A percentile compares a stretch with the other conserved stretches of the same genome.
phyloP scores from a whole-genome alignment of 2,113 vertebrate species.

The Urocynchramus pylzowi region DNA sequence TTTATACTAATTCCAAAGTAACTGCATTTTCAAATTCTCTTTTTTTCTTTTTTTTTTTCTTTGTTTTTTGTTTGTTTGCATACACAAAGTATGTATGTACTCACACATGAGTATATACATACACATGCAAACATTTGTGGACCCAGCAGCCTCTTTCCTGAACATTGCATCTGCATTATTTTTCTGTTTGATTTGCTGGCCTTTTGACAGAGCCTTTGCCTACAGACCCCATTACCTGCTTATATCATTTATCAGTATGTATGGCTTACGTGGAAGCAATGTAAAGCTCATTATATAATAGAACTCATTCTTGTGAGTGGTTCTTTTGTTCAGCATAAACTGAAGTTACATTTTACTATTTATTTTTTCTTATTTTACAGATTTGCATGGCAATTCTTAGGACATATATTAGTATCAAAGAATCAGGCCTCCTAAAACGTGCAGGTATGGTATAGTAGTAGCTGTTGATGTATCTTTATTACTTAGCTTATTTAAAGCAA shows the following conservation, averaged over 20 bases:
- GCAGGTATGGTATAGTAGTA: conserved; percentile 76
- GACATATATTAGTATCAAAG: conserved; percentile 74
- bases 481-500: neutral
- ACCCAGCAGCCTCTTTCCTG: neutral
- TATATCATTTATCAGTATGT: neutral
- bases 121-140: neutral
- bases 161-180: neutral
- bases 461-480: neutral
- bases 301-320: neutral
- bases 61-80: too few relatives aligned
- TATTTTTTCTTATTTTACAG: conserved; percentile 61
- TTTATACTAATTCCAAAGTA: neutral
- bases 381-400: conserved; percentile 82
- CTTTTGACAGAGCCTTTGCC: neutral
- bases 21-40: neutral
- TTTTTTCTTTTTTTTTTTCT: neutral
- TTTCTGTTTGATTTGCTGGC: neutral
- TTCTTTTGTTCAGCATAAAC: neutral
- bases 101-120: accelerated
- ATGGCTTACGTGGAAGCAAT: neutral
- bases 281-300: neutral
- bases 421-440: conserved; percentile 77
- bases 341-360: neutral
- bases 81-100: too few relatives aligned
- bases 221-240: neutral